A percentile compares a stretch with the other conserved stretches of the same genome.
These are phyloP conservation scores for Yponomeuta evonymella DNA, from an alignment of 2,888 invertebrate species.

Conservation along the genomic window DNA sequence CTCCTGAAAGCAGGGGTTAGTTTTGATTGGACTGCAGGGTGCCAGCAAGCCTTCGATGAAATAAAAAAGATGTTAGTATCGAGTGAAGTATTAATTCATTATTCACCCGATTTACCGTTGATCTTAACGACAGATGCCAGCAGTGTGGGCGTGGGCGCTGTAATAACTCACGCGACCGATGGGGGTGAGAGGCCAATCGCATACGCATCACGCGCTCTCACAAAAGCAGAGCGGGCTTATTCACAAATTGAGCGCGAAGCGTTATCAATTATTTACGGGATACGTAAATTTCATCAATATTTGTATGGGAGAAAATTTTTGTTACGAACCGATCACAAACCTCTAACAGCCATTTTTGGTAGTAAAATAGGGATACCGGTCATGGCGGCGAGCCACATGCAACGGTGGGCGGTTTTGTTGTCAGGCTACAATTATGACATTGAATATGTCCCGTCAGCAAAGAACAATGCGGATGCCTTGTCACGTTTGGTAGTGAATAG, in stretches of 20 bases:
- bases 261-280: constrained; percentile 20
- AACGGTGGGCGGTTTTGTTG: constrained; percentile 20
- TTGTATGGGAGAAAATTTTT: constrained; percentile 11
- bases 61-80: constrained; percentile 17
- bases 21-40: constrained; percentile 17
- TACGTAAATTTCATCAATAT: constrained; percentile 22
- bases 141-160: not conserved
- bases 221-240: constrained; percentile 14
- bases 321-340: constrained; percentile 21
- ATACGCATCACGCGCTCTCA: constrained; percentile 20
- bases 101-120: constrained; percentile 18
- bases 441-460: constrained; percentile 19
- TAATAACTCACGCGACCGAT: constrained; percentile 19
- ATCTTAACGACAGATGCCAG: constrained; percentile 13
- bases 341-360: constrained; percentile 23
- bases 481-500: constrained; percentile 6
- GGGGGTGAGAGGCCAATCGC: constrained; percentile 19
- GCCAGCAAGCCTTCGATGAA: constrained; percentile 16
- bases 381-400: constrained; percentile 17
- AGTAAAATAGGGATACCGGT: constrained; percentile 21
- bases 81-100: constrained; percentile 22
- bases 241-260: constrained; percentile 22
- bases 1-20: constrained; percentile 18
- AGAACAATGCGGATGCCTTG: constrained; percentile 21
- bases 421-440: constrained; percentile 22